phyloP scores from a whole-genome alignment of 1,140 invertebrate species.

The Dreissena rostriformis region DNA sequence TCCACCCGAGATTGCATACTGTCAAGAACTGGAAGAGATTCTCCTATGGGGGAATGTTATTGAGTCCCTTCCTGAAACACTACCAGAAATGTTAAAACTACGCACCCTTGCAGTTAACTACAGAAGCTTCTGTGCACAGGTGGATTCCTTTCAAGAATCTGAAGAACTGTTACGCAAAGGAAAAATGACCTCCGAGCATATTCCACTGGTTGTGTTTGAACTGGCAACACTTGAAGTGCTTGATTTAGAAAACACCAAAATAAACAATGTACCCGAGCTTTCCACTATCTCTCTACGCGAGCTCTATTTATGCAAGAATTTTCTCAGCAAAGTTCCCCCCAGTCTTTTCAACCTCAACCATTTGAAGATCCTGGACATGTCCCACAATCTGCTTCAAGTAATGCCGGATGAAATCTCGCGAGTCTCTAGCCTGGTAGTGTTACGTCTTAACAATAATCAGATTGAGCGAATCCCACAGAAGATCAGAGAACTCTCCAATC shows the following conservation, averaged over 20 bases:
- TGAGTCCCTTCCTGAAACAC: slow-evolving; percentile 78
- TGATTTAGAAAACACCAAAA: slow-evolving; percentile 79
- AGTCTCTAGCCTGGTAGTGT: slow-evolving; percentile 70
- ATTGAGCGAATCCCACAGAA: slow-evolving; percentile 72
- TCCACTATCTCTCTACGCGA: slow-evolving; percentile 73
- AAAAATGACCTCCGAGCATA: slow-evolving; percentile 80
- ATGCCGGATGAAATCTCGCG: slow-evolving; percentile 75
- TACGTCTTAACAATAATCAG: slow-evolving; percentile 75
- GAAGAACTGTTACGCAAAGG: slow-evolving; percentile 77
- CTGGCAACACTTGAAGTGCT: slow-evolving; percentile 75
- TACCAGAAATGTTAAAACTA: slow-evolving; percentile 77
- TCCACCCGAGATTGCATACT: slow-evolving; percentile 80
- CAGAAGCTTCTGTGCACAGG: slow-evolving; percentile 75
- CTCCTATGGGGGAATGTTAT: slow-evolving; percentile 80
- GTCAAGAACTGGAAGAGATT: slow-evolving; percentile 79
- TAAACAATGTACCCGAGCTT: slow-evolving; percentile 79
- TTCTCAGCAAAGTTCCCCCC: slow-evolving; percentile 74
- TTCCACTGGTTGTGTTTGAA: slow-evolving; percentile 80
- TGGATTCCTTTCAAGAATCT: slow-evolving; percentile 78
- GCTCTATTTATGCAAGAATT: slow-evolving; percentile 78
- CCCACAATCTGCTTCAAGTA: slow-evolving; percentile 73
- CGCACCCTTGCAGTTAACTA: slow-evolving; percentile 76
- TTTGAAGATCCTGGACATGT: slow-evolving; percentile 77
- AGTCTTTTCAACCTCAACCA: slow-evolving; percentile 71
- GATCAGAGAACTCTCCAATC: slow-evolving; percentile 69